Conservation (phyloP, 2,797 vertebrate genomes). For the Sarcoramphus papa region DNA sequence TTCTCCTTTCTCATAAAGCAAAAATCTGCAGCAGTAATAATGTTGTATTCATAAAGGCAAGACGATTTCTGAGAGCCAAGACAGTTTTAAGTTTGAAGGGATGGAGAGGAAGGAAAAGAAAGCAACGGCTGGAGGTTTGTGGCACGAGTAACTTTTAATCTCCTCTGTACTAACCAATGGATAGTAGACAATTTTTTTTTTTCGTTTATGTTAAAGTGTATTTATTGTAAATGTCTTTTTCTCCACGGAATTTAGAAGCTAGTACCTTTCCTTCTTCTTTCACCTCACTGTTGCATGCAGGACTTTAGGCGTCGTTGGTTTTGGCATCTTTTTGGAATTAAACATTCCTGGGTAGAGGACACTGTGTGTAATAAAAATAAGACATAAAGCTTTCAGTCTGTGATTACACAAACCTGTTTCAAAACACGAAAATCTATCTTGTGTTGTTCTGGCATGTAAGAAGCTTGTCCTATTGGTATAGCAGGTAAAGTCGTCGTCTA, state of each 20-base stretch:
- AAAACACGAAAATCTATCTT: not conserved
- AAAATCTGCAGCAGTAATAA: not conserved
- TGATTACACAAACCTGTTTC: not conserved
- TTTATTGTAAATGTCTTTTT: not conserved
- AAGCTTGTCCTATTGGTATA: not conserved
- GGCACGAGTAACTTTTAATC: not conserved
- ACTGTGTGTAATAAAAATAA: not conserved
- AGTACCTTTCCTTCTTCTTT: not conserved
- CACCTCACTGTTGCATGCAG: not conserved
- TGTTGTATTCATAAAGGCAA: not conserved
- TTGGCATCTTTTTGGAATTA: not conserved
- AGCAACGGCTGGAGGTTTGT: not conserved
- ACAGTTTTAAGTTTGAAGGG: not conserved
- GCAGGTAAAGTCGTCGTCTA: rapidly evolving
- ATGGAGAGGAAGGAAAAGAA: not conserved
- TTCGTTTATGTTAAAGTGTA: not conserved
- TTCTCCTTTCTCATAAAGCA: not conserved
- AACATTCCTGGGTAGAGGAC: not conserved
- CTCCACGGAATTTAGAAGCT: not conserved
- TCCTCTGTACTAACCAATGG: not conserved
- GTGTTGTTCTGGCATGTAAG: not conserved
- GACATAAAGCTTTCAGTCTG: not conserved
- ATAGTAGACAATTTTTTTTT: not conserved
- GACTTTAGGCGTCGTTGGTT: not conserved
- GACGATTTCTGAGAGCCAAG: not conserved